Percentiles rank a stretch among this genome's conserved stretches.
phyloP scores from a whole-genome alignment of 2,888 invertebrate species.

The Malthinus flaveolus region DNA sequence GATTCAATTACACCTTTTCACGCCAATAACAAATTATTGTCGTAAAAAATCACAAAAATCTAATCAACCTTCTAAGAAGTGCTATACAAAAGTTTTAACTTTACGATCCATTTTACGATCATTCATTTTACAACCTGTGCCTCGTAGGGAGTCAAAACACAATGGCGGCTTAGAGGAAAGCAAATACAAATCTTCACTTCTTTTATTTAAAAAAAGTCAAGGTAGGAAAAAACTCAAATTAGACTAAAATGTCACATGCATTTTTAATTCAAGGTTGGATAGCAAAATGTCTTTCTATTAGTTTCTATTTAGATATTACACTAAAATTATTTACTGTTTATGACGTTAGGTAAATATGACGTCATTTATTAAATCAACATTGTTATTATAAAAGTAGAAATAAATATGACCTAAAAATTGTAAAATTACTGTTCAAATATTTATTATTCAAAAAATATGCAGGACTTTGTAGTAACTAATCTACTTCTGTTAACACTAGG shows the following conservation, averaged over 20 bases:
- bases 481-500: too few relatives aligned
- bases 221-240: not conserved
- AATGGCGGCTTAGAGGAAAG: too few relatives aligned
- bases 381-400: constrained; percentile 18
- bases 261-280: constrained; percentile 1
- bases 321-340: constrained; percentile 3
- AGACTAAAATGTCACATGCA: constrained; percentile 1
- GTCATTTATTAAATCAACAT: constrained; percentile 26
- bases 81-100: constrained; percentile 15
- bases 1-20: not conserved
- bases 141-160: too few relatives aligned
- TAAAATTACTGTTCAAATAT: constrained; percentile 11
- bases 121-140: constrained; percentile 14
- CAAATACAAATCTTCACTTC: too few relatives aligned
- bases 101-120: constrained; percentile 24
- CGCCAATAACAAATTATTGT: not conserved
- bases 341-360: constrained; percentile 25
- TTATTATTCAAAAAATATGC: too few relatives aligned
- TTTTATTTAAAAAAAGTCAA: too few relatives aligned
- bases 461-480: too few relatives aligned
- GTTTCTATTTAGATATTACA: not conserved
- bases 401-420: constrained; percentile 25
- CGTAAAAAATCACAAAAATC: not conserved
- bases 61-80: constrained; percentile 11
- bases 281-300: not conserved